Percentiles rank a stretch among this genome's conserved stretches.
Conservation (phyloP, 1,140 invertebrate species). For the Eupristina koningsbergeri region DNA sequence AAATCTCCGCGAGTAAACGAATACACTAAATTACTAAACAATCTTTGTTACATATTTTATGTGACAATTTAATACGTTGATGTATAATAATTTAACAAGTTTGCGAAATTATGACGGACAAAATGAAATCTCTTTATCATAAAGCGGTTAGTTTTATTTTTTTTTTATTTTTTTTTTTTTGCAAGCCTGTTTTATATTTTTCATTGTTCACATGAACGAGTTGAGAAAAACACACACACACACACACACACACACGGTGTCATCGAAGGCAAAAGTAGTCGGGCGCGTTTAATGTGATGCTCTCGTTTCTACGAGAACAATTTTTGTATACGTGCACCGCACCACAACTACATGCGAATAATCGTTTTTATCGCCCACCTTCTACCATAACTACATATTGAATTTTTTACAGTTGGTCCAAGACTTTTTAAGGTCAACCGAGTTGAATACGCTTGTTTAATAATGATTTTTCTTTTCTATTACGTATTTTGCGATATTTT, state of each 20-base stretch:
- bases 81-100: neutral
- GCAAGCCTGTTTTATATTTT: neutral
- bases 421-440: neutral
- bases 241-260: too few relatives aligned
- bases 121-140: neutral
- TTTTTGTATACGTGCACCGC: slow-evolving; percentile 4
- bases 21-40: neutral
- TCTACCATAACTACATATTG: neutral
- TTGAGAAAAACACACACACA: neutral
- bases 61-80: neutral
- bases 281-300: slow-evolving; percentile 32
- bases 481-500: neutral
- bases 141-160: neutral
- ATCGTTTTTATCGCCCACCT: neutral
- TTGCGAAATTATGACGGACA: neutral
- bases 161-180: neutral
- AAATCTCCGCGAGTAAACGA: too few relatives aligned
- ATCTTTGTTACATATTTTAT: neutral
- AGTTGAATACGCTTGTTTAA: neutral
- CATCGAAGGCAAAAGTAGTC: slow-evolving; percentile 46
- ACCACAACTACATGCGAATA: neutral
- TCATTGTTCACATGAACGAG: neutral
- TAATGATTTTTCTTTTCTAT: neutral
- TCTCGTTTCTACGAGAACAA: slow-evolving; percentile 38
- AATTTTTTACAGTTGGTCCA: slow-evolving; percentile 8